These are phyloP conservation scores for Lampropteryx suffumata DNA, from an alignment of 2,888 invertebrate genomes.

Conservation along the genomic window DNA sequence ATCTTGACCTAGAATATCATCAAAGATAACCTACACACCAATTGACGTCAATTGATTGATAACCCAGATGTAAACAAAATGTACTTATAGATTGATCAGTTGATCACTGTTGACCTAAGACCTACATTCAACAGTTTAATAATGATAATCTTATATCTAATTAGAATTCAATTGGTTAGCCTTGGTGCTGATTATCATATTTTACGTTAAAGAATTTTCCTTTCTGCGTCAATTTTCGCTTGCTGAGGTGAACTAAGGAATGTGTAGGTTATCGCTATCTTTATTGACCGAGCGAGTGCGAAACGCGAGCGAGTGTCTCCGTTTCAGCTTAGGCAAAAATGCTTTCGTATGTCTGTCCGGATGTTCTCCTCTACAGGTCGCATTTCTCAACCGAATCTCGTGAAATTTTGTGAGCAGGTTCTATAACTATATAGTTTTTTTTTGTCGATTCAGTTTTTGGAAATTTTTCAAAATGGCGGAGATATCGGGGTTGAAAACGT, in stretches of 20 bases:
- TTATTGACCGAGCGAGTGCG: too few relatives aligned
- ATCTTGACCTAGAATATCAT: constrained; percentile 36
- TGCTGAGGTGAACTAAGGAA: constrained; percentile 9
- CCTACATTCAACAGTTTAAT: constrained; percentile 23
- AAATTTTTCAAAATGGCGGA: too few relatives aligned
- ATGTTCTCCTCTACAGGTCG: too few relatives aligned
- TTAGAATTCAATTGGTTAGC: constrained; percentile 18
- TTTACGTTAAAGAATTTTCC: constrained; percentile 22
- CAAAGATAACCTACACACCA: constrained; percentile 62
- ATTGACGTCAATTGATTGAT: constrained; percentile 78
- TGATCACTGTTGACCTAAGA: constrained; percentile 51
- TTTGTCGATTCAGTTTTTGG: too few relatives aligned
- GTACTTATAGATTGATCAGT: constrained; percentile 54
- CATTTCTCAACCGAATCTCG: too few relatives aligned
- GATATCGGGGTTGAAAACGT: too few relatives aligned
- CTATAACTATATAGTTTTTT: too few relatives aligned
- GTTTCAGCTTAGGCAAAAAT: too few relatives aligned
- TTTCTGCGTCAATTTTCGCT: constrained; percentile 16
- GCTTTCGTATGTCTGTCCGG: too few relatives aligned
- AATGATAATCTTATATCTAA: constrained; percentile 21
- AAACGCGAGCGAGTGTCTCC: too few relatives aligned
- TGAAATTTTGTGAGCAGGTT: too few relatives aligned
- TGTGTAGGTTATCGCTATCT: constrained; percentile 11
- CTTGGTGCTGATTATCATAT: constrained; percentile 8
- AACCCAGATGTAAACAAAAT: constrained; percentile 66